Conservation (phyloP, 2,888 invertebrate species). For the Elmis aenea region DNA sequence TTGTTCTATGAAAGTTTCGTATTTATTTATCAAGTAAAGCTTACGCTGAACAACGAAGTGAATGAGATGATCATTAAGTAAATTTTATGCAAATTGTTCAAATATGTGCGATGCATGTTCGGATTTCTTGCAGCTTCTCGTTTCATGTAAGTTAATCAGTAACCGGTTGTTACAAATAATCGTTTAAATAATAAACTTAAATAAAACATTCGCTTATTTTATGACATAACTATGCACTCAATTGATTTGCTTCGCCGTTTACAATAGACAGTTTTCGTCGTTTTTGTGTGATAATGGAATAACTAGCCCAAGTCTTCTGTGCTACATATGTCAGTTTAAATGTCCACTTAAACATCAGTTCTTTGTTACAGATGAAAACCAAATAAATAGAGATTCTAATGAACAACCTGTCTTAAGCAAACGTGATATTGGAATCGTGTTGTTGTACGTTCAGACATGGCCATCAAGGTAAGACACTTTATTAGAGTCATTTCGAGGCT, state of each 20-base stretch:
- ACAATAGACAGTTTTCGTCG: no score
- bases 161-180: no score
- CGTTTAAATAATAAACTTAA: no score
- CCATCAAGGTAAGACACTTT: conserved; percentile 65
- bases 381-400: conserved; percentile 70
- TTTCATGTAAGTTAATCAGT: conserved; percentile 71
- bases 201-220: no score
- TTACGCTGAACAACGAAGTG: neutral
- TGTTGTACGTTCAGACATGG: conserved; percentile 85
- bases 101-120: conserved; percentile 92
- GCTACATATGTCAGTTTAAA: no score
- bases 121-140: conserved; percentile 87
- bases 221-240: no score
- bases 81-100: conserved; percentile 25
- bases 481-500: neutral
- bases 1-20: conserved; percentile 30
- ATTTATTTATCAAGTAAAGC: neutral
- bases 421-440: conserved; percentile 76
- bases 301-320: no score
- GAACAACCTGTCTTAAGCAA: conserved; percentile 70
- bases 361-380: conserved; percentile 72
- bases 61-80: conserved; percentile 17
- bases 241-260: no score
- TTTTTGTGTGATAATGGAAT: no score
- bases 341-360: no score